Percentiles rank a stretch among this genome's conserved stretches.
Evolutionary conservation across 2,797 vertebrate genomes (phyloP).

Genomic region (Fratercula arctica): DNA sequence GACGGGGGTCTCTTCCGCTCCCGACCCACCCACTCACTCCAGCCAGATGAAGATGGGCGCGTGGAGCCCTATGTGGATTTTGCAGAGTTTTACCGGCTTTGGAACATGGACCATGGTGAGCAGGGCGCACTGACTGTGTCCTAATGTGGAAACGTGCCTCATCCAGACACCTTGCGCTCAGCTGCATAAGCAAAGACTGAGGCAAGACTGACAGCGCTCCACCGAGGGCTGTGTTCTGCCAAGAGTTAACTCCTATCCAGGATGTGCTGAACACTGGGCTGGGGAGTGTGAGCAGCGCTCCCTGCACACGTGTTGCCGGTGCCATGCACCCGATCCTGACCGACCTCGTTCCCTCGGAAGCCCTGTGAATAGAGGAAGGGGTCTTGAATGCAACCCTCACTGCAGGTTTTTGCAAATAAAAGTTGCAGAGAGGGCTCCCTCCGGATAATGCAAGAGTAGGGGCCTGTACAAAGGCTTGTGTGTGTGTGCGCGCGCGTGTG

Average conservation of each 20-base stretch:
- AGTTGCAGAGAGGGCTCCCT: background rate
- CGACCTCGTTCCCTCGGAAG: background rate
- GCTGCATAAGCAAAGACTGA: background rate
- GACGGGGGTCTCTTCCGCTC: slow-evolving; percentile 93
- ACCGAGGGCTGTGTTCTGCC: background rate
- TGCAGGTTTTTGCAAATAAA: background rate
- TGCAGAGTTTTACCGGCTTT: slow-evolving; percentile 92
- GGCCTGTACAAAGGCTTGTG: background rate
- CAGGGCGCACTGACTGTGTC: slow-evolving; percentile 77
- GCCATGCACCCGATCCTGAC: background rate
- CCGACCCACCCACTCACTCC: slow-evolving; percentile 87
- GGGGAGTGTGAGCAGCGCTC: background rate
- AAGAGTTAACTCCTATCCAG: background rate
- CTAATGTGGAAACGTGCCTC: background rate
- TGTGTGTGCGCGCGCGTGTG: background rate
- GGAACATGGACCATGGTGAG: slow-evolving; percentile 89
- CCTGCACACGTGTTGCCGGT: background rate
- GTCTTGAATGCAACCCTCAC: background rate
- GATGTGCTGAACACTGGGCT: background rate
- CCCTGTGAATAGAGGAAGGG: background rate
- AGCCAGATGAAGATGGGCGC: slow-evolving; percentile 92
- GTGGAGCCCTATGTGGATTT: slow-evolving; percentile 98
- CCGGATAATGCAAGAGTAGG: background rate
- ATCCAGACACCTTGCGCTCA: background rate
- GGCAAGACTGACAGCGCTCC: background rate